Evolutionary conservation across 2,888 invertebrate genomes (phyloP), one percentile per base, ranked within the genome.

Genomic region (Encarsia formosa): DNA sequence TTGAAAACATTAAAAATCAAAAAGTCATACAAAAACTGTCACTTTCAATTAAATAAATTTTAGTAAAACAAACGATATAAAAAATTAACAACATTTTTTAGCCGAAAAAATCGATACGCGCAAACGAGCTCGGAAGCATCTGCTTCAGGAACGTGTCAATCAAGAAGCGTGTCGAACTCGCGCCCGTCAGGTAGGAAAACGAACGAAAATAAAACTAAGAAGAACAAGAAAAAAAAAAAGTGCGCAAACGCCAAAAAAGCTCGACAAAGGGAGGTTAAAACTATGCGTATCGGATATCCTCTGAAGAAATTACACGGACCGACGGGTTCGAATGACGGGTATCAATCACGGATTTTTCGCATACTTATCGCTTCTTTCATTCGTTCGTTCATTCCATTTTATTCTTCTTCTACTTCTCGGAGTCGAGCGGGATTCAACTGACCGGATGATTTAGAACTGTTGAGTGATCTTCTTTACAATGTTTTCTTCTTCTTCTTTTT

Each of bases 251-350:
- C 24, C 24, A 24, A 26, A 35, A 20, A 34, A 16, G 31, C 3
- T 11, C 15, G 20, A 29, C 18, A 23, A 38, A 23, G 46, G 22
- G 20, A n/a, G 20, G 2, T n/a, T 18, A 9, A 18, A n/a, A n/a
- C n/a, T n/a, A n/a, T 20, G 4, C 23, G 51, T 35, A 48, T 40
- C 24, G 24, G 22, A 42, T 40, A 48, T 48, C 50, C 51, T 48
- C 50, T 44, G 37, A 40, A 6, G 24, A 66, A 73, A 72, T 72
- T 68, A 70, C 63, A 71, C 65, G 72, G 71, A 69, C 71, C 72
- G 67, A 61, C 57, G 58, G 56, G 57, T 63, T 57, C 61, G 61
- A 73, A 73, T 72, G 60, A n/a, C 32, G 52, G 60, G 69, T 64
- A 73, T 73, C 73, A 69, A 73, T 73, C 73, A 73, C 41, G 23